Percentiles rank a stretch among this genome's conserved stretches.
Conservation (phyloP, 2,113 vertebrate species). For the Pomatorhinus ruficollis region DNA sequence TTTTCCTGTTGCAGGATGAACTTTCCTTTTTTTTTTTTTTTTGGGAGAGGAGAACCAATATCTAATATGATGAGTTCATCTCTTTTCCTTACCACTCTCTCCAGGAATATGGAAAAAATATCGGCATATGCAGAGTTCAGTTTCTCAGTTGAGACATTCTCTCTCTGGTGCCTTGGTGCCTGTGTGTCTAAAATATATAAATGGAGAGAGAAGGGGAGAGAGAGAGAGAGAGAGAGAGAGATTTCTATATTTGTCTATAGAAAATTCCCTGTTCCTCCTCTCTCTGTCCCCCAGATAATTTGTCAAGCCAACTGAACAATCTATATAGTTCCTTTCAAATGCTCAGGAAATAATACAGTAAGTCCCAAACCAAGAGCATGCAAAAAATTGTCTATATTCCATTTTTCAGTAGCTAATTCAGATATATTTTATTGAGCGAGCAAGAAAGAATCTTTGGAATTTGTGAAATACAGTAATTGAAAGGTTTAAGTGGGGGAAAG, state of each 20-base stretch:
- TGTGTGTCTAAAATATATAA: not conserved
- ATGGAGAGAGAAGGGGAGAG: not conserved
- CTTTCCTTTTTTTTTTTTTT: not conserved
- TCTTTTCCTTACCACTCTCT: not conserved
- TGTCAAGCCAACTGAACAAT: not conserved
- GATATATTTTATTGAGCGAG: conserved; percentile 20
- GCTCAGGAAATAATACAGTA: not conserved
- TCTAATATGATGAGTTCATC: not conserved
- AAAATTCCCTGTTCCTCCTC: conserved; percentile 16
- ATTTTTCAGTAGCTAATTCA: conserved; percentile 30
- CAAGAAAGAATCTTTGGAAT: conserved; percentile 44
- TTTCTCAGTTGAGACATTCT: conserved; percentile 5
- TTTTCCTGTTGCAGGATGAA: conserved; percentile 44
- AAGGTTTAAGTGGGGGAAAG: conserved; percentile 49
- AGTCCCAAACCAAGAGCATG: not conserved
- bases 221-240: not conserved
- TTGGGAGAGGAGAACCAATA: not conserved
- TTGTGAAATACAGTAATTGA: conserved; percentile 53
- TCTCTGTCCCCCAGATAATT: not conserved
- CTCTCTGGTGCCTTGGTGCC: not conserved
- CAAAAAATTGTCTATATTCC: not conserved
- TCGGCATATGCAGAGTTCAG: not conserved
- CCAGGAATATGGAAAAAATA: not conserved
- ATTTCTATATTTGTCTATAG: not conserved
- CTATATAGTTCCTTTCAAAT: not conserved